Base-by-base conservation (phyloP, 2,888 invertebrate species). In the Furcula furcula region DNA sequence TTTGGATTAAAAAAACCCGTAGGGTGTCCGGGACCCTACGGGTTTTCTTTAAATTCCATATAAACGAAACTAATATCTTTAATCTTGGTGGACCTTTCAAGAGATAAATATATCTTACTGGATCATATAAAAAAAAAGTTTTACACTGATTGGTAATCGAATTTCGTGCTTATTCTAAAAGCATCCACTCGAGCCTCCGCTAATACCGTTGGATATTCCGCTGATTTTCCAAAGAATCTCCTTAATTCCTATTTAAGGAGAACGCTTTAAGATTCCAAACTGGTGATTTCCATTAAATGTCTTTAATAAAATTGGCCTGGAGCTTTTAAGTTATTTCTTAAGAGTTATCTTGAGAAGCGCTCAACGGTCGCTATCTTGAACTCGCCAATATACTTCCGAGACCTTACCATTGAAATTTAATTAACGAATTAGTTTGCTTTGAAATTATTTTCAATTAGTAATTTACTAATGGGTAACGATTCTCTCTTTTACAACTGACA, bases 251-350 rank as follows among this genome's bases (percentile, higher is more conserved):
- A 35, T 45, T 54, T 37, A 32, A 35, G 47, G 34, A 31, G 36
- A 31, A 20, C 54, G 38, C 26, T 54, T 47, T 37, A 51, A 41
- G 40, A 46, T 46, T 51, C 41, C 29, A 29, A 59, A 54, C 44
- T 36, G 54, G 41, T 50, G 53, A 53, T 46, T 40, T 18, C 38
- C 49, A 46, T 56, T 55, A 48, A 50, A 43, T 12, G 38, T 40
- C 44, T 48, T 39, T 58, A 51, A 48, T 55, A 58, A 56, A 47
- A 54, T 51, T 54, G 44, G 43, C 56, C 48, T 31, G 31, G 34
- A 35, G 52, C 41, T 50, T 59, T 45, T 41, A 46, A 57, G 55
- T 60, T 61, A 60, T 55, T 51, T 37, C 36, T 28, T 42, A 25
- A 49, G 48, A 57, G 46, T 46, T 59, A 56, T 50, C 34, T 37